These are phyloP conservation scores for Euwallacea similis DNA, from an alignment of 1,140 invertebrate genomes.

Conservation along the genomic window DNA sequence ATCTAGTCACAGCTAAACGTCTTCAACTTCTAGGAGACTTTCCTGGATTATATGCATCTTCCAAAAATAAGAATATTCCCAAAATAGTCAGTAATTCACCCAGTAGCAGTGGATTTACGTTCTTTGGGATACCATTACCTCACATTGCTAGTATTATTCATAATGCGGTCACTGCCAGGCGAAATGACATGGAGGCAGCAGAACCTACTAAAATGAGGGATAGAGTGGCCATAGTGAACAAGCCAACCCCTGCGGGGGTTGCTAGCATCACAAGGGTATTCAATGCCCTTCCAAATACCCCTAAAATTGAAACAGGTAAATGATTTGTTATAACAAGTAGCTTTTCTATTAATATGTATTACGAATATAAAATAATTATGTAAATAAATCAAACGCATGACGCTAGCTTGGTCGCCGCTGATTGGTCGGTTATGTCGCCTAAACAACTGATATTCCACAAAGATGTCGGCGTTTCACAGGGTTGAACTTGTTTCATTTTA, in stretches of 20 bases:
- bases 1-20: background rate
- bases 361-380: too few relatives aligned
- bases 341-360: too few relatives aligned
- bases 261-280: too few relatives aligned
- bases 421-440: too few relatives aligned
- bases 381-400: too few relatives aligned
- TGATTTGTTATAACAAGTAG: background rate
- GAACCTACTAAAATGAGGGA: constrained; percentile 36
- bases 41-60: constrained; percentile 67
- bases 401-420: too few relatives aligned
- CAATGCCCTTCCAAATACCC: constrained; percentile 49
- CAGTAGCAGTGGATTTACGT: constrained; percentile 69
- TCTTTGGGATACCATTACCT: constrained; percentile 81
- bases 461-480: too few relatives aligned
- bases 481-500: too few relatives aligned
- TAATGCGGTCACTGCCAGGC: constrained; percentile 45
- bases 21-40: constrained; percentile 60
- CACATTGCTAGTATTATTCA: constrained; percentile 67
- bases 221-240: constrained; percentile 53
- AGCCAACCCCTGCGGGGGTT: constrained; percentile 51
- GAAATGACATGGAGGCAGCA: constrained; percentile 34
- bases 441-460: too few relatives aligned
- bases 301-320: constrained; percentile 50
- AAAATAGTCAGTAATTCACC: constrained; percentile 54
- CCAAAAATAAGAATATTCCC: constrained; percentile 55